phyloP scores from a whole-genome alignment of 2,113 vertebrate genomes.

The Labeo rohita region DNA sequence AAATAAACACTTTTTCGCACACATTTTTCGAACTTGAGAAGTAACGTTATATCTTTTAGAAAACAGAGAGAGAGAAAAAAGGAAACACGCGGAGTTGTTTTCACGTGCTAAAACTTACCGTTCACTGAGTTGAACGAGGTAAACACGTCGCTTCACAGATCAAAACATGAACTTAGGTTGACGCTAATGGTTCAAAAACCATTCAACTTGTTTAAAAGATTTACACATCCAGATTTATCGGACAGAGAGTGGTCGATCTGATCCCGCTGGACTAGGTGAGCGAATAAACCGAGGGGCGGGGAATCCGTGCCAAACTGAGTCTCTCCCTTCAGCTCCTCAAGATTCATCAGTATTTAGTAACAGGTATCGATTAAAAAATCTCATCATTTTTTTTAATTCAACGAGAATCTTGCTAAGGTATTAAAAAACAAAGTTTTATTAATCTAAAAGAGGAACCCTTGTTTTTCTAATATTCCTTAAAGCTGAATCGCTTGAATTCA shows the following conservation, averaged over 20 bases:
- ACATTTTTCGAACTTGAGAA: neutral
- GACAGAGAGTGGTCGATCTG: neutral
- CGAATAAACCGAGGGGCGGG: neutral
- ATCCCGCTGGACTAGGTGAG: neutral
- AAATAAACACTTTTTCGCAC: neutral
- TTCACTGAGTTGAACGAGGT: neutral
- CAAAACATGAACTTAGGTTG: neutral
- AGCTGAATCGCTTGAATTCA: neutral
- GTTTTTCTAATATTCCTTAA: neutral
- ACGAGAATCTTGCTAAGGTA: neutral
- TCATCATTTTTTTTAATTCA: neutral
- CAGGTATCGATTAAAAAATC: neutral
- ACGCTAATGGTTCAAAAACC: neutral
- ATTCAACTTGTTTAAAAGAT: too few species aligned
- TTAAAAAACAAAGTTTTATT: neutral
- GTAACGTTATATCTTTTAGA: neutral
- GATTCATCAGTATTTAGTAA: too few species aligned
- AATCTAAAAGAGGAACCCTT: too few species aligned
- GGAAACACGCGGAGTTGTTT: too few species aligned
- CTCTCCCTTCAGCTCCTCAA: neutral
- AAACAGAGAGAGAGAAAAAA: neutral
- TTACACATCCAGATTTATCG: neutral
- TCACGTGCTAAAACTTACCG: neutral
- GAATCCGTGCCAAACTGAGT: neutral
- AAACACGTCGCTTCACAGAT: neutral